These are phyloP conservation scores for Platorchestia sp. DNA, from an alignment of 1,140 invertebrate genomes.

Conservation along the genomic window DNA sequence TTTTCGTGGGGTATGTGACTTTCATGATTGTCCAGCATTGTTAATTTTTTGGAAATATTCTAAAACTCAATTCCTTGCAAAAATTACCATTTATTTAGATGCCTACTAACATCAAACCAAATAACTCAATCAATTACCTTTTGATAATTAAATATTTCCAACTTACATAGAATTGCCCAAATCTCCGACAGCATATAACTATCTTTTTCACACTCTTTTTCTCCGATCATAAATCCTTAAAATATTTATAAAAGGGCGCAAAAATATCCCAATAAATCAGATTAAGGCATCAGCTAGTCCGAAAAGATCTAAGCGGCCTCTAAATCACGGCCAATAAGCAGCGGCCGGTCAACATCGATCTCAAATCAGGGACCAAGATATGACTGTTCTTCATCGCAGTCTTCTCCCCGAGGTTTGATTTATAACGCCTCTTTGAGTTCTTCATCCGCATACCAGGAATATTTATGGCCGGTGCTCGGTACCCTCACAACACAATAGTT, in stretches of 20 bases:
- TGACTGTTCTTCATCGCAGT: neutral
- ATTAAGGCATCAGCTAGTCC: neutral
- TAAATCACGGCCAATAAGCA: neutral
- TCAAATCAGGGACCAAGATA: neutral
- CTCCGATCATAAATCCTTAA: neutral
- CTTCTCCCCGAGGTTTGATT: neutral
- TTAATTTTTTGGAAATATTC: no score
- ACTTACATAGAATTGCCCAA: no score
- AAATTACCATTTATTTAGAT: no score
- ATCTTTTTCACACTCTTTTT: neutral
- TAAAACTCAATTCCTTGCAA: no score
- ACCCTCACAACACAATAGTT: neutral
- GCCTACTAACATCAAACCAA: no score
- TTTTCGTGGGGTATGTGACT: no score
- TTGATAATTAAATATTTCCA: no score
- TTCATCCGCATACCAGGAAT: neutral
- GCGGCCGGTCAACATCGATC: neutral
- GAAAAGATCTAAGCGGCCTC: neutral
- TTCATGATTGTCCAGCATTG: no score
- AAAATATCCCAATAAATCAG: neutral
- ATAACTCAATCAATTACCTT: no score
- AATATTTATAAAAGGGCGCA: neutral
- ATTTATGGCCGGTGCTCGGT: neutral
- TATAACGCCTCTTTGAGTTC: neutral
- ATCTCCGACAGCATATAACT: neutral